Percentiles rank a stretch among this genome's conserved stretches.
Evolutionary conservation across 2,888 invertebrate species (phyloP).

Genomic region (Polymixis lichenea): DNA sequence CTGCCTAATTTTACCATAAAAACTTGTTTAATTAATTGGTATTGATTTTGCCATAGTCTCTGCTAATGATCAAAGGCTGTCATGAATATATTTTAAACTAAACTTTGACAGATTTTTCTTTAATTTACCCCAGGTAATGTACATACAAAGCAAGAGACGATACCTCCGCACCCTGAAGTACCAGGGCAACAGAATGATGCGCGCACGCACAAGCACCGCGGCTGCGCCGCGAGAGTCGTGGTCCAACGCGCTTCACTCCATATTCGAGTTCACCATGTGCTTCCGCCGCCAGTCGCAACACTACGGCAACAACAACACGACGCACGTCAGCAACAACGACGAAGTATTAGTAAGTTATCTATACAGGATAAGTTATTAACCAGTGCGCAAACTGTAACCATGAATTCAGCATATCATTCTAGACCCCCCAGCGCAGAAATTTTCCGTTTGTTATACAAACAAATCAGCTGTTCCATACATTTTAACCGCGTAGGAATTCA

Average conservation of each 20-base stretch:
- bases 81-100: background rate
- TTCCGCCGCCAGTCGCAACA: slow-evolving; percentile 73
- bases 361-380: too few species aligned
- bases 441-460: too few species aligned
- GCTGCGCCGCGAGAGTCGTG: slow-evolving; percentile 69
- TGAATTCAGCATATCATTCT: too few species aligned
- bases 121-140: slow-evolving; percentile 82
- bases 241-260: slow-evolving; percentile 74
- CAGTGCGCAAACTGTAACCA: too few species aligned
- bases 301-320: slow-evolving; percentile 83
- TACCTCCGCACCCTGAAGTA: slow-evolving; percentile 89
- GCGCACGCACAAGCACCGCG: slow-evolving; percentile 73
- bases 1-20: background rate
- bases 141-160: slow-evolving; percentile 88
- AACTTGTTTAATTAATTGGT: background rate
- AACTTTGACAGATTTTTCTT: background rate
- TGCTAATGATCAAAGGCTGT: background rate
- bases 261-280: slow-evolving; percentile 84
- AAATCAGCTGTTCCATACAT: too few species aligned
- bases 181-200: slow-evolving; percentile 86
- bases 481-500: too few species aligned
- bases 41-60: background rate
- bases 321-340: slow-evolving; percentile 78
- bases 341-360: slow-evolving; percentile 81
- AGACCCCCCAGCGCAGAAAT: too few species aligned